These are phyloP conservation scores for Danio choprae DNA, from an alignment of 2,797 vertebrate genomes.

Conservation along the genomic window DNA sequence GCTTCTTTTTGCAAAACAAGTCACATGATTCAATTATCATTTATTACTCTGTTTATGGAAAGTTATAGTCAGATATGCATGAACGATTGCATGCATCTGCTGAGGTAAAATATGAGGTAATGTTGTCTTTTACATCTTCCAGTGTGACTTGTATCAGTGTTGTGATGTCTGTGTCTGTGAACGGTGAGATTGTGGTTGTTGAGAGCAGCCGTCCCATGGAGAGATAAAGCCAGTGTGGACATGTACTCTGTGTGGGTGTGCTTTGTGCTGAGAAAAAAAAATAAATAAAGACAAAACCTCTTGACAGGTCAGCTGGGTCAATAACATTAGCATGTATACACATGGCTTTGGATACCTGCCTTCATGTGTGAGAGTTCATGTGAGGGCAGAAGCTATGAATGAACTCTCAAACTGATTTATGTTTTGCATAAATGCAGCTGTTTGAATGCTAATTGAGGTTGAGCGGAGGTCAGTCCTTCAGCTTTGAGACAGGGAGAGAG, in stretches of 20 bases:
- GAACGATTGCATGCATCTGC: neutral
- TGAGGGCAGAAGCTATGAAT: conserved; percentile 16
- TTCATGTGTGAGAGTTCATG: conserved; percentile 14
- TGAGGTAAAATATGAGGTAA: neutral
- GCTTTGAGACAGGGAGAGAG: conserved; percentile 10
- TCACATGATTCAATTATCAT: too few species aligned
- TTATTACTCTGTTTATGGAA: too few species aligned
- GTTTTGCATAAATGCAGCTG: conserved; percentile 22
- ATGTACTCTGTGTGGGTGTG: conserved; percentile 31
- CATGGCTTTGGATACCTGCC: conserved; percentile 23
- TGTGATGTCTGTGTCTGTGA: conserved; percentile 15
- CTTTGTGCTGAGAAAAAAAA: conserved; percentile 15
- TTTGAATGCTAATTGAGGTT: conserved; percentile 25
- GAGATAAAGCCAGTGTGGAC: conserved; percentile 32
- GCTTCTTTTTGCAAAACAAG: too few species aligned
- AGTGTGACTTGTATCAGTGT: conserved; percentile 5
- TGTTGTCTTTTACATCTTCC: conserved; percentile 28
- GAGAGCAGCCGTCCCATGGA: conserved; percentile 22
- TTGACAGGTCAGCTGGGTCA: conserved; percentile 25
- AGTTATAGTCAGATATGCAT: too few species aligned
- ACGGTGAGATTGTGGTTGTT: neutral
- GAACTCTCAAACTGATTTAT: conserved; percentile 31
- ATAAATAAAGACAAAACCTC: neutral
- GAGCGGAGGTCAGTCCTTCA: neutral
- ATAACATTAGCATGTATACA: conserved; percentile 37